Evolutionary conservation across 2,113 vertebrate genomes (phyloP).

Genomic region (Prionailurus bengalensis): DNA sequence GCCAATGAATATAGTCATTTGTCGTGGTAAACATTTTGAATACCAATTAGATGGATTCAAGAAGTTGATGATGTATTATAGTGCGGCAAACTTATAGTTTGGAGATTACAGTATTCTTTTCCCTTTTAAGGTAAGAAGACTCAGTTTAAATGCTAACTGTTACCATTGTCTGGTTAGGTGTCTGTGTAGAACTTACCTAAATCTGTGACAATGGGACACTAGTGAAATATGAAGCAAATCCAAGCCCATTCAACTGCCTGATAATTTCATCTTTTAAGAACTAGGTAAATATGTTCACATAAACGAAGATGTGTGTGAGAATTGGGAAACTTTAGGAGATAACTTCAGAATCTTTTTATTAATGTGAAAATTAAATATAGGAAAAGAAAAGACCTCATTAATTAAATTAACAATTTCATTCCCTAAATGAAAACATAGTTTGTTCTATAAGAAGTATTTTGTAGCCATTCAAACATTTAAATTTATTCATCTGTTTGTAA

Average conservation of each 20-base stretch:
- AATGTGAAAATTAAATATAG: not conserved
- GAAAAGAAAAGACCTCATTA: not conserved
- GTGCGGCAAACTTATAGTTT: not conserved
- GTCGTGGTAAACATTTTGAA: not conserved
- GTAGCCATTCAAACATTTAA: not conserved
- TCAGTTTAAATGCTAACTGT: not conserved
- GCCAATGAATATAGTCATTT: not conserved
- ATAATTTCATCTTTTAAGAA: not conserved
- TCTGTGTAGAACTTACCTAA: not conserved
- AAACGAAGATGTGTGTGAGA: not conserved
- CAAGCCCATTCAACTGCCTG: not conserved
- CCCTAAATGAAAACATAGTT: not conserved
- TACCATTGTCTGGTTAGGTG: not conserved
- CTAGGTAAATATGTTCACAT: not conserved
- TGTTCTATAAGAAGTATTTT: conserved; percentile 21
- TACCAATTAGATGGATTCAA: not conserved
- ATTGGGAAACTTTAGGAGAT: not conserved
- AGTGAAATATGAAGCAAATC: not conserved
- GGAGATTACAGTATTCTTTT: not conserved
- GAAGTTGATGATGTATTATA: not conserved
- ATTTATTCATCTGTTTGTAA: conserved; percentile 35
- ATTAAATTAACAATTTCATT: conserved; percentile 26
- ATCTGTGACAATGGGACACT: not conserved
- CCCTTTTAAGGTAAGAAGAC: not conserved
- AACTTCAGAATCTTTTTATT: not conserved